These are phyloP conservation scores for Cyclina sinensis DNA, from an alignment of 1,140 invertebrate species.

Conservation along the genomic window DNA sequence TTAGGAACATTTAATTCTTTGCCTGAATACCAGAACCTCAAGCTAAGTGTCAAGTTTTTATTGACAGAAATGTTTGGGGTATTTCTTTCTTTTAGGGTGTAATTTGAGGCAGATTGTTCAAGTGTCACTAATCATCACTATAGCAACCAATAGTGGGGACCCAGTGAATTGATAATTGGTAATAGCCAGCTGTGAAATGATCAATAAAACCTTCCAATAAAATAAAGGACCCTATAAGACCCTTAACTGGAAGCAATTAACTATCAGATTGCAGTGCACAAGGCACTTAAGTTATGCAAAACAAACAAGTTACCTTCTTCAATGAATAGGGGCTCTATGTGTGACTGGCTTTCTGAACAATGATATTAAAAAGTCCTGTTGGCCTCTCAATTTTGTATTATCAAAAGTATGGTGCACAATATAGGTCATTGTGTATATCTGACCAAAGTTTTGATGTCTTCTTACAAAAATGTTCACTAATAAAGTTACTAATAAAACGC, in stretches of 20 bases:
- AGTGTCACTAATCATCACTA: slow-evolving; percentile 7
- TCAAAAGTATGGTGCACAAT: background rate
- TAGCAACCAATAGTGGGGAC: background rate
- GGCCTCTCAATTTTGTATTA: background rate
- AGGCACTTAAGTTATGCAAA: too few relatives aligned
- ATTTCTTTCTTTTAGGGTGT: too few relatives aligned
- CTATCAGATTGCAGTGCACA: background rate
- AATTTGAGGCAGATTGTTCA: background rate
- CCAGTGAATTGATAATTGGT: slow-evolving; percentile 6
- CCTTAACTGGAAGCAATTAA: background rate
- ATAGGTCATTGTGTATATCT: background rate
- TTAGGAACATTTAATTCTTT: too few relatives aligned
- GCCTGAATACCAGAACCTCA: too few relatives aligned
- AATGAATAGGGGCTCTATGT: too few relatives aligned
- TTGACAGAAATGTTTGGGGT: too few relatives aligned
- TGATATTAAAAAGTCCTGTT: background rate
- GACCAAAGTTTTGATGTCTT: too few relatives aligned
- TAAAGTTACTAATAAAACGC: too few relatives aligned
- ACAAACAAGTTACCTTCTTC: too few relatives aligned
- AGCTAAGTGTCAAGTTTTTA: too few relatives aligned
- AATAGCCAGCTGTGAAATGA: background rate
- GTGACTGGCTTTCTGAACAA: too few relatives aligned
- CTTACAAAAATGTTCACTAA: too few relatives aligned
- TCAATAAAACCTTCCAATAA: background rate
- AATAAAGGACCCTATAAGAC: background rate